Evolutionary conservation across 1,140 invertebrate species (phyloP), one percentile per base, ranked within the genome.

Genomic region (Calosoma granatense): DNA sequence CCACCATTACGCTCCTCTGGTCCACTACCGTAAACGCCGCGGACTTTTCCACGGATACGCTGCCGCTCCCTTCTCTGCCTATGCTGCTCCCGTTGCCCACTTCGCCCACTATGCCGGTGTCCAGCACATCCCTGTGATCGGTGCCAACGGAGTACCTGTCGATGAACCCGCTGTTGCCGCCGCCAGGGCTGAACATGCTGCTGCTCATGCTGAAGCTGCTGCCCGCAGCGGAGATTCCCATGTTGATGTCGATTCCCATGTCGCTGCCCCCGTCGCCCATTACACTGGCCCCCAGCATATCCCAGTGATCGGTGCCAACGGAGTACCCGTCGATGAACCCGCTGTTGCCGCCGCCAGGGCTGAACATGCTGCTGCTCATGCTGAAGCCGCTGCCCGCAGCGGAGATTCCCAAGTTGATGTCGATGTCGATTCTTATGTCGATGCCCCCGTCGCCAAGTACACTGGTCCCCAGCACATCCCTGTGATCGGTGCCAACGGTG

Each of bases 141-240:
- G 61, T 64, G 68, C 60, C 58, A 72, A 77, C 30, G 79, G 78
- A 12, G 73, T 80, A 2, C 80, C 81, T 19, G 67, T 81, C 1
- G 81, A 84, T 61, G 83, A 81, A 1, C 75, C 80, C 52, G 82
- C 83, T 65, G 82, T 84, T 2, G 76, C 80, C 53, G 77, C 78
- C 30, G 82, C 82, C 22, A 82, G 81, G 75, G 76, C 1, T 15
- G 72, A 77, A 39, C 82, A 84, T 63, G 81, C 78, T 69, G 76
- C 79, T 12, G 73, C 81, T 60, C 78, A 75, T 57, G 78, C 79
- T 21, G 57, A 55, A 26, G 57, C 53, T 15, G 12, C 53, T 20
- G 53, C 39, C 11, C 57, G 57, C 41, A 59, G 51, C 19, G 77
- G 78, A 56, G 79, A 71, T 2, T 68, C 64, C 19, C 69, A 72